Base-by-base conservation (phyloP, 1,140 invertebrate species). In the Oncopodura yosiiana region DNA sequence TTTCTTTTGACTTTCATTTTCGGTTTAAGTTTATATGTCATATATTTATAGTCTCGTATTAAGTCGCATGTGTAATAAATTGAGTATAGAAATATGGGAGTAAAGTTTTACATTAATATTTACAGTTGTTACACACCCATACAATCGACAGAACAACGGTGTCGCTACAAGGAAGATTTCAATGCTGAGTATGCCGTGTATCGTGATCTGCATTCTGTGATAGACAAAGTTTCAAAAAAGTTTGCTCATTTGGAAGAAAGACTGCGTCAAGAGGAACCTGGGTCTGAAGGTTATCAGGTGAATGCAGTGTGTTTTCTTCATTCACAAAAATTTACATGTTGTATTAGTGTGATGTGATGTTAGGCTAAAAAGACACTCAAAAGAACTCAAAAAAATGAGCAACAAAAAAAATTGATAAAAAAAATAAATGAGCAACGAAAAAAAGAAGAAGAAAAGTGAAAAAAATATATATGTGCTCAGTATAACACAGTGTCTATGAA, bases 141-240 rank as follows among this genome's bases (percentile, higher is more conserved):
- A 66, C 79, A 70, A 58, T 79, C 74, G 66, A 68, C 73, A 53
- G 82, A 86, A 62, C 86, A 90, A 72, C 78, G 87, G 63, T 76
- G 79, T 56, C 77, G 78, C 63, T 94, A 94, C 73, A 93, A 91
- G 73, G 77, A 81, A 58, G 88, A 92, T 69, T 94, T 94, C 69
- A 83, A 84, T 67, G 75, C 76, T 52, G 79, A 91, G 66, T 93
- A 91, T 71, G 77, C 77, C 45, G 87, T 92, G 71, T 94, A 94
- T 72, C 72, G 78, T 63, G 69, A 75, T 62, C 71, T 93, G 56
- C 82, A 92, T 73, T 71, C 75, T 41, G 74, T 81, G 56, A 81
- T 93, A 6, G 82, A 85, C 56, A 77, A 78, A 62, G 85, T 90
- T 14, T 78, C 85, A 16, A 76, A 77, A 60, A 77, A 79, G 48